Evolutionary conservation across 2,888 invertebrate species (phyloP).

Genomic region (Acanthococcus lagerstroemiae): DNA sequence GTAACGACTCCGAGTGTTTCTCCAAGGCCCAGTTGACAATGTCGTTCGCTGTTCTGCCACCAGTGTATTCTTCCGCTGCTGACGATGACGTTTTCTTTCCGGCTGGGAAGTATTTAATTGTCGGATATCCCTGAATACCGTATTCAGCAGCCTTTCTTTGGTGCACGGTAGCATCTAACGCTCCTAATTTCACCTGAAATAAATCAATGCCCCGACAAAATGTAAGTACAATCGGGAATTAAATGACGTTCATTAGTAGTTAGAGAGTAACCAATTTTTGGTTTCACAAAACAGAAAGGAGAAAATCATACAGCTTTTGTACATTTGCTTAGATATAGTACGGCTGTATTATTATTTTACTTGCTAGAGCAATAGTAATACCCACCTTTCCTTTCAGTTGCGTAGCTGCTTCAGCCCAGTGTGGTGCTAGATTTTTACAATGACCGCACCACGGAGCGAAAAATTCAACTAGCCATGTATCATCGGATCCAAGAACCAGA

Average conservation of each 20-base stretch:
- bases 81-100: conserved; percentile 58
- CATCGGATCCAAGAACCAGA: conserved; percentile 80
- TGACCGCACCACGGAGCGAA: conserved; percentile 96
- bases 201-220: background rate
- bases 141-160: conserved; percentile 69
- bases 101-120: conserved; percentile 82
- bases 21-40: conserved; percentile 85
- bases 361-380: too few relatives aligned
- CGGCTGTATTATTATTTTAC: too few relatives aligned
- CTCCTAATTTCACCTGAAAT: conserved; percentile 70
- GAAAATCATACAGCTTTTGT: too few relatives aligned
- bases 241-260: too few relatives aligned
- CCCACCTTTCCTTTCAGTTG: conserved; percentile 93
- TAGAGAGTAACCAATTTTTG: too few relatives aligned
- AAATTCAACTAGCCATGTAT: conserved; percentile 96
- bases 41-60: conserved; percentile 79
- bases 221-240: background rate
- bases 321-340: too few relatives aligned
- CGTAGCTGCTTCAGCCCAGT: conserved; percentile 90
- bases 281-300: too few relatives aligned
- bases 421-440: conserved; percentile 91
- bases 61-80: conserved; percentile 75
- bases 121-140: conserved; percentile 87
- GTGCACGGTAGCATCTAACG: conserved; percentile 91
- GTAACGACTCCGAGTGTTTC: conserved; percentile 73